A percentile compares a stretch with the other conserved stretches of the same genome.
These are phyloP conservation scores for Psilanteris sp. DNA, from an alignment of 1,140 invertebrate genomes.

Conservation along the genomic window DNA sequence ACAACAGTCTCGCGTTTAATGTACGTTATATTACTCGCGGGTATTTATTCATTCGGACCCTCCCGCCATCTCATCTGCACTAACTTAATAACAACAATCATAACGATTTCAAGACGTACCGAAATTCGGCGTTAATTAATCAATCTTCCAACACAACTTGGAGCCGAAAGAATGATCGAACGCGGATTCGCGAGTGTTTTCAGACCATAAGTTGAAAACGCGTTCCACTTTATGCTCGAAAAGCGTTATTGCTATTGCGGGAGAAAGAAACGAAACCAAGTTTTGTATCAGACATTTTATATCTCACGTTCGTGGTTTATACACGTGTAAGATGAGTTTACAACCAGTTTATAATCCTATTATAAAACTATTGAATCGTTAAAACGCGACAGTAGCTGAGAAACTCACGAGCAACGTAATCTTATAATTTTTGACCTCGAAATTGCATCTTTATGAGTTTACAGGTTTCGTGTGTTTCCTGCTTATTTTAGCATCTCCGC, in stretches of 20 bases:
- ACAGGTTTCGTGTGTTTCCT: conserved; percentile 25
- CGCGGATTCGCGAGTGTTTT: no score
- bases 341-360: conserved; percentile 52
- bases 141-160: background rate
- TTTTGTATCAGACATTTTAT: background rate
- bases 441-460: conserved; percentile 27
- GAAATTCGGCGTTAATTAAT: conserved; percentile 9
- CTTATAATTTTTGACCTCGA: conserved; percentile 33
- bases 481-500: conserved; percentile 2
- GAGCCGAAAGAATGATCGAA: no score
- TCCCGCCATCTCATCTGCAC: no score
- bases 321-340: conserved; percentile 25
- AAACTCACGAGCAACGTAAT: conserved; percentile 16
- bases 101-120: conserved; percentile 19
- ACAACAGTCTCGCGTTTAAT: conserved; percentile 6
- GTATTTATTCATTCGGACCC: conserved; percentile 40
- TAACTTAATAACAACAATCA: no score
- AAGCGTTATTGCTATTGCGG: no score
- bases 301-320: conserved; percentile 12
- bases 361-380: conserved; percentile 49
- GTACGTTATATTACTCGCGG: conserved; percentile 39
- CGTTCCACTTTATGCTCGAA: no score
- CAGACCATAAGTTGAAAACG: no score
- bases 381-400: conserved; percentile 31
- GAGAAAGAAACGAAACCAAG: no score